Evolutionary conservation across 1,140 invertebrate genomes (phyloP).

Genomic region (Latrodectus geometricus): DNA sequence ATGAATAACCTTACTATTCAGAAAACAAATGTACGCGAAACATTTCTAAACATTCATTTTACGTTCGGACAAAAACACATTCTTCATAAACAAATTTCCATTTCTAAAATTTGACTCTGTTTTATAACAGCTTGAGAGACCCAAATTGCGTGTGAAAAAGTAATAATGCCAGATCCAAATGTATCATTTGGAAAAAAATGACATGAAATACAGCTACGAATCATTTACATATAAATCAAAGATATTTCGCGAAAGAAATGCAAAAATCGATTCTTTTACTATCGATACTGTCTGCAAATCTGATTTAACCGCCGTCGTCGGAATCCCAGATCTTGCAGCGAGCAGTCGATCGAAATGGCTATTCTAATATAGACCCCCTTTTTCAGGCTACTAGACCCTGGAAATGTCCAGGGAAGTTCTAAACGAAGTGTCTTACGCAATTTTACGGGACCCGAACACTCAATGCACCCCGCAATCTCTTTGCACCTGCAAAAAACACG

Average conservation of each 20-base stretch:
- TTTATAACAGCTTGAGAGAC: too few species aligned
- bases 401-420: conserved; percentile 15
- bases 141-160: too few species aligned
- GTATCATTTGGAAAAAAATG: too few species aligned
- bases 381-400: conserved; percentile 7
- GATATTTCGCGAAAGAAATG: background rate
- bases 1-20: too few species aligned
- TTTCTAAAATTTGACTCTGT: too few species aligned
- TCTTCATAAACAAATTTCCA: too few species aligned
- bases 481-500: background rate
- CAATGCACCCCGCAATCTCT: background rate
- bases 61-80: too few species aligned
- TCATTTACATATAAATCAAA: conserved; percentile 1
- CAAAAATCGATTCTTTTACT: conserved; percentile 34
- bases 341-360: conserved; percentile 13
- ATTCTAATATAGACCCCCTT: background rate
- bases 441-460: background rate
- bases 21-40: too few species aligned
- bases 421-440: background rate
- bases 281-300: conserved; percentile 31
- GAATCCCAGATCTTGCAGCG: conserved; percentile 19
- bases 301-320: conserved; percentile 2
- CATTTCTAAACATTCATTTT: too few species aligned
- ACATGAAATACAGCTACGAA: background rate
- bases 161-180: too few species aligned